Base-by-base conservation (phyloP, 2,113 vertebrate genomes). In the Xiphorhynchus elegans region DNA sequence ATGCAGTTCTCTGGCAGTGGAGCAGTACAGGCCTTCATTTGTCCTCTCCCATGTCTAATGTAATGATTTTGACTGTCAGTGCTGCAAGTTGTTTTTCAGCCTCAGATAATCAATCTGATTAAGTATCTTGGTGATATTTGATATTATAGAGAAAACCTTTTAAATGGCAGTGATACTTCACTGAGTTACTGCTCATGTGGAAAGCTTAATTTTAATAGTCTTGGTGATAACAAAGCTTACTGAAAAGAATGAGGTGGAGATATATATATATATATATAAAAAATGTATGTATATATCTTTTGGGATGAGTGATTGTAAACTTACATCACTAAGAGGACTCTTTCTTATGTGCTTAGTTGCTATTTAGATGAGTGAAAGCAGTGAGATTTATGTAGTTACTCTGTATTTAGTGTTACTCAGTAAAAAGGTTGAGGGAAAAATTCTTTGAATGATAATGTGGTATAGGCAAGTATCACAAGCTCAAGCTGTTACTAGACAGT, bases 31-130 rank as follows among this genome's bases (percentile, higher is more conserved):
- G 91, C 74, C 53, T 82, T 86, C 56, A 63, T 86, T 89, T 91
- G 58, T 80, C 92, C 84, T 95, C 89, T 28, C 23, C 29, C 24
- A 35, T 0, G 0, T 93, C 59, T 89, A 13, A 17, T 7, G 21
- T 78, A 84, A 89, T 75, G 53, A 75, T 89, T 92, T 74, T 89
- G 66, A 37, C 81, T 69, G 62, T 68, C 77, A 74, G 39, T 84
- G 58, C 81, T 91, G 81, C 62, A 86, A 52, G 77, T 94, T 92
- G 78, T 63, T 95, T 84, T 94, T 97, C 94, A 82, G 49, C 40
- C 53, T 93, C 78, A 91, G 82, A 93, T 94, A 91, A 95, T 94
- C 79, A 87, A 77, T 96, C 67, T 69, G 78, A 82, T 90, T 85
- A 93, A 95, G 63, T 87, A 76, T 87, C 84, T 85, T 95, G 67